phyloP scores from a whole-genome alignment of 2,113 vertebrate genomes.

The Menura novaehollandiae region DNA sequence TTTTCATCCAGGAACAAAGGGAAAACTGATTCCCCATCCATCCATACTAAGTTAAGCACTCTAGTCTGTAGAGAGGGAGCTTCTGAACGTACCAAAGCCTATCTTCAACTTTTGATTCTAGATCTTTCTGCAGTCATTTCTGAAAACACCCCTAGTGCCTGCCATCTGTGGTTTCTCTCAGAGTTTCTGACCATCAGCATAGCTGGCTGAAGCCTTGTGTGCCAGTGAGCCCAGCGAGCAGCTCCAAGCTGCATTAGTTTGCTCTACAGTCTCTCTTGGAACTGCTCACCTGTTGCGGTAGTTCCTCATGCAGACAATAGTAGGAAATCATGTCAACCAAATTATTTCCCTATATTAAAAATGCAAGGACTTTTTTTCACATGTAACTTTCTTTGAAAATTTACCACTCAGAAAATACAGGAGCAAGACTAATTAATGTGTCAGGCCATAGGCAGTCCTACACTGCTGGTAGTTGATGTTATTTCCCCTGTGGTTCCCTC shows the following conservation, averaged over 20 bases:
- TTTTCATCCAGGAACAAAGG: background rate
- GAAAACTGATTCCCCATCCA: background rate
- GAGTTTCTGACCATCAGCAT: accelerated
- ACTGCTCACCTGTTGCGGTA: background rate
- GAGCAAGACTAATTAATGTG: background rate
- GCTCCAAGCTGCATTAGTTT: background rate
- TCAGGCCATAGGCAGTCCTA: background rate
- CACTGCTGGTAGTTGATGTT: background rate
- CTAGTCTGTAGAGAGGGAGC: accelerated
- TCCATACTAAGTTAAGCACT: background rate
- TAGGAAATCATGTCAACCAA: background rate
- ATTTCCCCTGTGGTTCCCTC: background rate
- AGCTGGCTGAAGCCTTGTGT: background rate
- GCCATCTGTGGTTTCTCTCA: background rate
- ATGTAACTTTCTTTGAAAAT: background rate
- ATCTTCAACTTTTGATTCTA: background rate
- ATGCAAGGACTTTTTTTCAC: background rate
- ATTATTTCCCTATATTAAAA: background rate
- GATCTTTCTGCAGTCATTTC: background rate
- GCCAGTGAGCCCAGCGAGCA: background rate
- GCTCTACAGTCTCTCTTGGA: background rate
- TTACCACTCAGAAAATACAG: background rate
- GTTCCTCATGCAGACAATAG: background rate
- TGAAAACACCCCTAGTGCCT: background rate
- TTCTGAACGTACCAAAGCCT: background rate